Evolutionary conservation across 2,797 vertebrate genomes (phyloP), one percentile per base, ranked within the genome.

Genomic region (Morelia viridis): DNA sequence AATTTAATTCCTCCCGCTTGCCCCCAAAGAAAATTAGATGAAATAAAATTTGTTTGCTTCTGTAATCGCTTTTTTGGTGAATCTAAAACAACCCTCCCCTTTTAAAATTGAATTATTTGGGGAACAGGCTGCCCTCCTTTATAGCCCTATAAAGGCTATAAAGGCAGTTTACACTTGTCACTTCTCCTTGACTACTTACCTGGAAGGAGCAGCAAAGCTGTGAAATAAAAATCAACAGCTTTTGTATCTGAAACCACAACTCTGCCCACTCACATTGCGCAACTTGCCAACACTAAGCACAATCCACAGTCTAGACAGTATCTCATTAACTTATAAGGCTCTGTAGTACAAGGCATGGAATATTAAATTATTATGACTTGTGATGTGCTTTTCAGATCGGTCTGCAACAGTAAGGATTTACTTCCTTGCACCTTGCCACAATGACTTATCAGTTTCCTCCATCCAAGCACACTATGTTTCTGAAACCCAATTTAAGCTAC

Each of bases 261-360:
- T 86, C 87, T 68, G 19, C 31, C 22, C 85, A 93, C 0, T 2
- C 88, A 62, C 1, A 1, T 65, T 15, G 0, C 8, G 3, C 12
- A 0, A 31, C 17, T 10, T 26, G 50, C 31, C 31, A 84, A 28
- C 13, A 11, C 50, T 26, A 91, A 0, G 0, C 46, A 11, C 35
- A 26, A 57, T n/a, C 5, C 64, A n/a, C 50, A 41, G 1, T n/a
- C 22, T 31, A 53, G 58, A 50, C 11, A 17, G 6, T 0, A 31
- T 0, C 0, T 1, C 24, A 15, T 24, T 28, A 26, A 26, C 58
- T 89, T 41, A 5, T 0, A 4, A 28, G 50, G n/a, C 61, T 24
- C 53, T 28, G 12, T n/a, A 13, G 15, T 61, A 24, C n/a, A 22
- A n/a, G 88, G 12, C 13, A 76, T 22, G 2, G 15, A 64, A 46